Evolutionary conservation across 2,888 invertebrate genomes (phyloP), one percentile per base, ranked within the genome.

Genomic region (Drymonia ruficornis): DNA sequence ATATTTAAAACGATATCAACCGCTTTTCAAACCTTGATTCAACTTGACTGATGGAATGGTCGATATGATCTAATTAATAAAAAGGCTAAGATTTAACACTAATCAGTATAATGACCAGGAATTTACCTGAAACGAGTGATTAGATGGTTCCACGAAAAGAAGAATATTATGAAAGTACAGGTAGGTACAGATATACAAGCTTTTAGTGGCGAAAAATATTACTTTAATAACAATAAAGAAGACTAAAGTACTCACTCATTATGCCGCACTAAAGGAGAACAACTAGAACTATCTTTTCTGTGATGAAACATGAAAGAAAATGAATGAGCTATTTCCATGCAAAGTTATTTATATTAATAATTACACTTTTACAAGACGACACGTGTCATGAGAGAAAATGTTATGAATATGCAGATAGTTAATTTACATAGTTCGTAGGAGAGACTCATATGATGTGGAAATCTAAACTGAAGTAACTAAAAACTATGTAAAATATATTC

Each of bases 391-490:
- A 29, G 28, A 3, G 8, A 16, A 1, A 29, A 15, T 46, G 29
- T 46, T 18, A 46, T 46, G n/a, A 46, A 29, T 46, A 46, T 46
- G 46, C 16, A 46, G 19, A 46, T 46, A 8, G 29, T 13, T 1
- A 15, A 29, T 46, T 46, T 29, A 19, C 29, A 46, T 46, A 46
- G 29, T 46, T 46, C 7, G 16, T 19, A 29, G 46, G 15, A n/a
- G 46, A 8, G 18, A 43, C 43, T 19, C 19, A 19, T 16, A 29
- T 44, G 44, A 23, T 3, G 36, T 19, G 28, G 13, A 9, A 6
- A 19, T n/a, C n/a, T n/a, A n/a, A n/a, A n/a, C n/a, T n/a, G n/a
- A n/a, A n/a, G n/a, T n/a, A n/a, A n/a, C n/a, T n/a, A n/a, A n/a
- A n/a, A n/a, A n/a, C n/a, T n/a, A n/a, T n/a, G n/a, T n/a, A n/a